phyloP scores from a whole-genome alignment of 2,797 vertebrate genomes.

The Tapera naevia region DNA sequence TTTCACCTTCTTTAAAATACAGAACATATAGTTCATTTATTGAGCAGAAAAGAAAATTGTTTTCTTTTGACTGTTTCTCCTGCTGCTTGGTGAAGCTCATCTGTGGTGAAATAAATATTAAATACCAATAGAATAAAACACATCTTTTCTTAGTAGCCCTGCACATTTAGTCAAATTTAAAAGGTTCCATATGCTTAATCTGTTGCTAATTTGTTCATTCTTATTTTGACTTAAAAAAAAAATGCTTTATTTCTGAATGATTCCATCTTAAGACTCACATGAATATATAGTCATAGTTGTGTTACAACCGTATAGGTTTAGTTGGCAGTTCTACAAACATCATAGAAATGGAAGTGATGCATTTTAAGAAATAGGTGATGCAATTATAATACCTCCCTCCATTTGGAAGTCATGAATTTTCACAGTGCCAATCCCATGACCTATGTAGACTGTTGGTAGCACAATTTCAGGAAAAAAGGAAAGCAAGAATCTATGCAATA shows the following conservation, averaged over 20 bases:
- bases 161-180: slow-evolving; percentile 42
- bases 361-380: neutral
- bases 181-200: slow-evolving; percentile 62
- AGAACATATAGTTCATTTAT: slow-evolving; percentile 8
- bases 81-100: slow-evolving; percentile 25
- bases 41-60: slow-evolving; percentile 27
- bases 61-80: slow-evolving; percentile 9
- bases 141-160: slow-evolving; percentile 54
- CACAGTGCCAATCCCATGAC: neutral
- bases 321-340: neutral
- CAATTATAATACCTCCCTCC: neutral
- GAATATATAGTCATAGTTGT: neutral
- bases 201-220: slow-evolving; percentile 52
- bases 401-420: neutral
- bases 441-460: neutral
- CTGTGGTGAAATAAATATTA: slow-evolving; percentile 12
- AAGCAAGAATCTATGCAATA: neutral
- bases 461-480: neutral
- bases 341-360: neutral
- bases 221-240: slow-evolving; percentile 21
- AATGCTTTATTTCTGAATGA: slow-evolving; percentile 15
- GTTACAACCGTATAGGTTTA: neutral
- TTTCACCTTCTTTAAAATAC: neutral
- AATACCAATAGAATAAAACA: slow-evolving; percentile 25
- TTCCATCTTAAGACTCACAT: neutral